A percentile compares a stretch with the other conserved stretches of the same genome.
Evolutionary conservation across 2,113 vertebrate species (phyloP).

Genomic region (Arothron firmamentum): DNA sequence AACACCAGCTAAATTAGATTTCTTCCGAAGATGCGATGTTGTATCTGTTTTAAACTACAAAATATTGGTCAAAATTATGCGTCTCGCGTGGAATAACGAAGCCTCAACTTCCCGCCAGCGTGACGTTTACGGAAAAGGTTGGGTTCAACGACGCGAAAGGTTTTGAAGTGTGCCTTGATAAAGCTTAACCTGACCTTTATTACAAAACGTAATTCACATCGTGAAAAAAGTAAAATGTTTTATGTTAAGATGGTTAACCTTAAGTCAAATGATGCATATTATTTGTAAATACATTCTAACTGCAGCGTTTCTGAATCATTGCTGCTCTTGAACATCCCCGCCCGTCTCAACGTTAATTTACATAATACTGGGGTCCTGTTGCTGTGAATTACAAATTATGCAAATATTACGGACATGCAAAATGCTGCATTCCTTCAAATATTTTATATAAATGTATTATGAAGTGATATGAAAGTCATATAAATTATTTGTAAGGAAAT

Average conservation of each 20-base stretch:
- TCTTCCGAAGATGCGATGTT: too few species aligned
- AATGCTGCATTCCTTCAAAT: not conserved
- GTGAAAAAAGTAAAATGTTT: too few species aligned
- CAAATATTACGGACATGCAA: not conserved
- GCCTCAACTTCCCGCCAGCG: conserved; percentile 50
- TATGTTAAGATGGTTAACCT: too few species aligned
- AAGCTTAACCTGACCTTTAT: not conserved
- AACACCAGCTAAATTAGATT: too few species aligned
- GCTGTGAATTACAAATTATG: too few species aligned
- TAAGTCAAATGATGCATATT: too few species aligned
- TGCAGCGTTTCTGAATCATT: not conserved
- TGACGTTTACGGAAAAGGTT: conserved; percentile 52
- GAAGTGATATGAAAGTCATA: not conserved
- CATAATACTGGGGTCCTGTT: too few species aligned
- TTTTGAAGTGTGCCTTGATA: not conserved
- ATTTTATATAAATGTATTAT: not conserved
- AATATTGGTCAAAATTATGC: too few species aligned
- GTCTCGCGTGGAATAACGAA: not conserved
- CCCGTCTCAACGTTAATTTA: not conserved
- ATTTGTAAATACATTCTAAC: not conserved
- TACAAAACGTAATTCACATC: too few species aligned
- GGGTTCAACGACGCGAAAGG: not conserved
- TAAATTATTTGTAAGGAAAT: not conserved
- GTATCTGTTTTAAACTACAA: not conserved
- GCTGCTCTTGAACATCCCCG: conserved; percentile 31